Evolutionary conservation across 1,140 invertebrate genomes (phyloP), one percentile per base, ranked within the genome.

Genomic region (Uloborus diversus): DNA sequence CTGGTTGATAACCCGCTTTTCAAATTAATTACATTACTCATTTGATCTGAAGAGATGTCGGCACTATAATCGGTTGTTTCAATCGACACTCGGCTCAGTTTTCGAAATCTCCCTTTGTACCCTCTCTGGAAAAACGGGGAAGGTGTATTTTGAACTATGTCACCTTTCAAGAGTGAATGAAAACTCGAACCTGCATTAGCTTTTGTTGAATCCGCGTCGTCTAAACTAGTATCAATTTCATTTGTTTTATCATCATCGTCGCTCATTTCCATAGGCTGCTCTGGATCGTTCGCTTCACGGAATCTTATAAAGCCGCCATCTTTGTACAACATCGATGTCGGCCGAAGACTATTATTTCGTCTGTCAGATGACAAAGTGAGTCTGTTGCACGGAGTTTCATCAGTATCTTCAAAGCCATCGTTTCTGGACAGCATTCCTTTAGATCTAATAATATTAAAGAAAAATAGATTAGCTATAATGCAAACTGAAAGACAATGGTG

Each of bases 291-390:
- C 37, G 73, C 76, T 69, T 78, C 91, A 33, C 93, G 89, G 87
- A 94, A 95, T 65, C 94, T 88, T 1, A 94, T 91, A 85, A 95
- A 94, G 1, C 94, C 93, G 82, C 94, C 92, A 83, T 95, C 94
- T 80, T 93, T 93, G 4, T 94, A 93, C 53, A 95, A 87, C 93
- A 94, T 94, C 70, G 89, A 91, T n/a, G 86, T 86, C 23, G 83
- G 83, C n/a, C 82, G 79, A 25, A 82, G 37, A 14, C 11, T 61
- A n/a, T 47, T 82, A 7, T 53, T 51, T 17, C 71, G 59, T 30
- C 81, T 64, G 4, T 86, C 84, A 7, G 56, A 65, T 13, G 79
- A 75, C 11, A 37, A n/a, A 7, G 68, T 73, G n/a, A n/a, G n/a
- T 71, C 80, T 37, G 51, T 73, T 79, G 51, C 81, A 70, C 5